Base-by-base conservation (phyloP, 2,888 invertebrate genomes). In the Stomorhina lunata region DNA sequence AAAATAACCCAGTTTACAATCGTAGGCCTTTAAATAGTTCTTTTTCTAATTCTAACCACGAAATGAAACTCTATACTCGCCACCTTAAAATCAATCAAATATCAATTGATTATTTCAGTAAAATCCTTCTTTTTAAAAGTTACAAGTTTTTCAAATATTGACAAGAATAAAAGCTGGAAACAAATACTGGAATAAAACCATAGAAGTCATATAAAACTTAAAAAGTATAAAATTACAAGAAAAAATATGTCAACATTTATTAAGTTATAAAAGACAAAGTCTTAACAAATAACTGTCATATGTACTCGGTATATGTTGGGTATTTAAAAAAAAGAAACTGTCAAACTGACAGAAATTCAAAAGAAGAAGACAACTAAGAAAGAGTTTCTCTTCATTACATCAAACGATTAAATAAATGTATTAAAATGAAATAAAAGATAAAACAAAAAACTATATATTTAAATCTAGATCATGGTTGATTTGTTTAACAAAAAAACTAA, bases 381-480 rank as follows among this genome's bases (percentile, higher is more conserved):
- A 68, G 9, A 37, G 45, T 48, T 17, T 59, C 25, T 61, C 34
- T 57, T 50, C 27, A 61, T 34, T n/a, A n/a, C n/a, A n/a, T n/a
- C n/a, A n/a, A n/a, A n/a, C n/a, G n/a, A n/a, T n/a, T n/a, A 61
- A 61, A 53, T 55, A 25, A 27, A 34, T 50, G 34, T 57, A 40
- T 66, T 71, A 59, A 61, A 72, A 66, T 53, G 59, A 37, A 37
- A 48, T 34, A 55, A 77, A 76, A 77, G 29, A 34, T 53, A 55
- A 37, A 61, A 68, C 43, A 53, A 17, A 34, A 66, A 17, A 40
- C 66, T 65, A 80, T 25, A 59, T 59, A 59, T 48, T 55, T 4
- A 53, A 81, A 82, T 76, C 71, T 82, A 79, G 82, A 82, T 82
- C 82, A 82, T 76, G 82, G 82, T 76, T 79, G 82, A 79, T 71